phyloP scores from a whole-genome alignment of 2,113 vertebrate genomes.

The Peromyscus californicus region DNA sequence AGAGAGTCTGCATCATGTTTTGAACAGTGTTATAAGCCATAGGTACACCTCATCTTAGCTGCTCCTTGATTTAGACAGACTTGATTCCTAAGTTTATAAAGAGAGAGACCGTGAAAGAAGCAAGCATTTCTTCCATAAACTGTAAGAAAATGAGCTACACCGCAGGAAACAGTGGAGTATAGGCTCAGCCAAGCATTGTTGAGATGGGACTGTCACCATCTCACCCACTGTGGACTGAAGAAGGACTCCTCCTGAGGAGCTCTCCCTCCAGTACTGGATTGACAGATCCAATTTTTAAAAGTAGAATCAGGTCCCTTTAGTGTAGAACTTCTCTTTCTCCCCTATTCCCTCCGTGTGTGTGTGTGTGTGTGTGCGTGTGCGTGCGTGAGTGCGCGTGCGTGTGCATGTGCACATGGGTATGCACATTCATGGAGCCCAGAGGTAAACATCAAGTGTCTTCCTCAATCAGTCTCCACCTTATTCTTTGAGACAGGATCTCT shows the following conservation, averaged over 20 bases:
- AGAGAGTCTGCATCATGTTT: slow-evolving; percentile 56
- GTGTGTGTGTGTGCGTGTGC: neutral
- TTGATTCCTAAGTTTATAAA: neutral
- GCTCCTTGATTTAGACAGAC: neutral
- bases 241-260: neutral
- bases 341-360: neutral
- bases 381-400: neutral
- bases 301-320: neutral
- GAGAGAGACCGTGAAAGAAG: neutral
- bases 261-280: neutral
- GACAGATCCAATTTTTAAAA: neutral
- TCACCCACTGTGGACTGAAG: neutral
- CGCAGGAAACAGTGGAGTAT: neutral
- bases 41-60: neutral
- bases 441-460: too few relatives aligned
- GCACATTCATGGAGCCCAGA: neutral
- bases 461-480: neutral
- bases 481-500: neutral
- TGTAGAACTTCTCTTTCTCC: neutral
- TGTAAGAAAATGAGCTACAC: too few relatives aligned
- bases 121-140: neutral
- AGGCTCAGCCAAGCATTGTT: neutral
- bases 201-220: neutral
- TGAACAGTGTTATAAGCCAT: neutral
- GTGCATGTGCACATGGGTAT: neutral